phyloP scores from a whole-genome alignment of 2,113 vertebrate genomes.

The Vireo altiloquus region DNA sequence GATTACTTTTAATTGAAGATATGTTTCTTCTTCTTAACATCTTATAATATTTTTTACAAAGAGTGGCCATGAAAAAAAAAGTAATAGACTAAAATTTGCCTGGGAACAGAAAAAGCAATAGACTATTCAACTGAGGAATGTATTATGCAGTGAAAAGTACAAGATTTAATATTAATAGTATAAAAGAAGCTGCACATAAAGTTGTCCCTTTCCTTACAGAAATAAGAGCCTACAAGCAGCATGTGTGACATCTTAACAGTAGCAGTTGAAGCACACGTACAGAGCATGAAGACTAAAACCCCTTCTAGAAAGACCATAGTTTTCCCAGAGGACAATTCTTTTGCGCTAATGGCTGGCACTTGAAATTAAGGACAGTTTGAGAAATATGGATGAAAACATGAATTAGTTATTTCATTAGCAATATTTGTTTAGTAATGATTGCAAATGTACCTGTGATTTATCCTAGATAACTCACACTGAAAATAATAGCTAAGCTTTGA shows the following conservation, averaged over 20 bases:
- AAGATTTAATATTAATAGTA: background rate
- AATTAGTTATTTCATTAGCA: background rate
- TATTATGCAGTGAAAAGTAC: background rate
- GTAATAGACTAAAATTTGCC: background rate
- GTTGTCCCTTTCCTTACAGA: constrained; percentile 26
- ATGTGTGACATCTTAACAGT: background rate
- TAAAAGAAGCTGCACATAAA: constrained; percentile 6
- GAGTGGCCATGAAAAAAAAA: background rate
- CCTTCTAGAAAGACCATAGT: background rate
- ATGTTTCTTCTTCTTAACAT: background rate
- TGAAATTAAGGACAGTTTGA: constrained; percentile 10
- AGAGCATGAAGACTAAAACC: background rate
- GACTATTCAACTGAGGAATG: background rate
- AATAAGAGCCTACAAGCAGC: background rate
- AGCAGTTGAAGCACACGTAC: background rate
- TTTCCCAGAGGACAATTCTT: constrained; percentile 16
- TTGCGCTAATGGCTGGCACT: background rate
- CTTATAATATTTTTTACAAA: background rate
- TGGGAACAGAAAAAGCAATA: background rate
- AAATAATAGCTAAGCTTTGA: constrained; percentile 36
- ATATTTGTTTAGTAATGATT: background rate
- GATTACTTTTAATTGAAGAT: background rate
- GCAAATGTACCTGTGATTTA: constrained; percentile 30
- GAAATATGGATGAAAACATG: background rate
- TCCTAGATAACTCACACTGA: constrained; percentile 2